phyloP scores from a whole-genome alignment of 2,113 vertebrate genomes.

The Plecotus auritus region DNA sequence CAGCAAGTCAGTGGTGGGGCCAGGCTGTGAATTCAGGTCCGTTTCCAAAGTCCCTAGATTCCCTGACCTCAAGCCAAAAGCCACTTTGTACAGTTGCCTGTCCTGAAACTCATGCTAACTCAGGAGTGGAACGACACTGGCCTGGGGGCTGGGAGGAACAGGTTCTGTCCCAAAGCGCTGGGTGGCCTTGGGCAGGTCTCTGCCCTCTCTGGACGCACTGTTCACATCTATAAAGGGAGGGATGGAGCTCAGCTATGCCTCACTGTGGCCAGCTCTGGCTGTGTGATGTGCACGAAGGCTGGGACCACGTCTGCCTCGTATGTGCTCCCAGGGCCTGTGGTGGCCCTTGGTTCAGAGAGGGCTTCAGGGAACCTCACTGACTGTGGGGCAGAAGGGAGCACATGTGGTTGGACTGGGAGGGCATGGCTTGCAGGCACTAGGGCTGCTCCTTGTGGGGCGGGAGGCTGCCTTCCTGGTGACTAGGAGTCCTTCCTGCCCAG shows the following conservation, averaged over 20 bases:
- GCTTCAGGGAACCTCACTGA: not conserved
- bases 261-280: not conserved
- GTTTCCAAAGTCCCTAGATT: not conserved
- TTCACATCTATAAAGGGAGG: not conserved
- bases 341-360: not conserved
- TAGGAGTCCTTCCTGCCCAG: not conserved
- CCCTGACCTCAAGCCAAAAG: not conserved
- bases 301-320: not conserved
- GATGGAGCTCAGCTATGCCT: not conserved
- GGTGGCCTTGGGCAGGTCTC: not conserved
- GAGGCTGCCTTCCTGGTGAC: not conserved
- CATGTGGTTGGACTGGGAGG: accelerated
- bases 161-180: not conserved
- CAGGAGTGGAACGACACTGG: not conserved
- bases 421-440: not conserved
- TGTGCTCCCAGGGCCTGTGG: not conserved
- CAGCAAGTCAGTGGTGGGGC: not conserved
- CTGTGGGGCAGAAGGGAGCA: not conserved
- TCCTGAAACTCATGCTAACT: not conserved
- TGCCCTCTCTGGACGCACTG: not conserved
- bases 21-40: not conserved
- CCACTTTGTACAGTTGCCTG: not conserved
- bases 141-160: not conserved
- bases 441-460: accelerated
- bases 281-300: not conserved